Evolutionary conservation across 2,888 invertebrate species (phyloP).

Genomic region (Sussaba pulchella): DNA sequence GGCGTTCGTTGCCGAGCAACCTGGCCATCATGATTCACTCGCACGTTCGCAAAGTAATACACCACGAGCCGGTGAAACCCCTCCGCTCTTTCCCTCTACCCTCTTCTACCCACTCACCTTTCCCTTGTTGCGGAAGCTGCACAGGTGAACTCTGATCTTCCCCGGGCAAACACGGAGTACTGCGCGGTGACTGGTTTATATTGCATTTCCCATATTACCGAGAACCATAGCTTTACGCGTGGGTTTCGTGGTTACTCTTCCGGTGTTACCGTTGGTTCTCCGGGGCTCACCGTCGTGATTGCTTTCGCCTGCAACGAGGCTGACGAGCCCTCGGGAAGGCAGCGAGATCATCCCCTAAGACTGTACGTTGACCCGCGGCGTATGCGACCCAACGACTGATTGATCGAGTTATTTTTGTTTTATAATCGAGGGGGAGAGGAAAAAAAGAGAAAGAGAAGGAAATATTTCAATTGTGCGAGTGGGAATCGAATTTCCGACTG

Average conservation of each 20-base stretch:
- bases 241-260: slow-evolving; percentile 17
- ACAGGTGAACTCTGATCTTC: slow-evolving; percentile 58
- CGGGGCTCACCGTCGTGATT: background rate
- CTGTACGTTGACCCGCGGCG: background rate
- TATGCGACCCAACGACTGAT: background rate
- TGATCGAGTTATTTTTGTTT: slow-evolving; percentile 7
- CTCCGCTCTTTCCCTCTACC: no score
- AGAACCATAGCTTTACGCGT: background rate
- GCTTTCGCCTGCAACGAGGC: slow-evolving; percentile 5
- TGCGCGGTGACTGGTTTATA: slow-evolving; percentile 42
- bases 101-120: no score
- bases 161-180: slow-evolving; percentile 23
- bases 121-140: no score
- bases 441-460: no score
- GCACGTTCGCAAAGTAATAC: background rate
- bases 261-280: background rate
- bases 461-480: no score
- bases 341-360: background rate
- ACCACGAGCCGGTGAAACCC: slow-evolving; percentile 10
- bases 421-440: no score
- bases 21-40: slow-evolving; percentile 50
- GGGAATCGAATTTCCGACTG: no score
- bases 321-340: no score
- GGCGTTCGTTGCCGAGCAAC: slow-evolving; percentile 80
- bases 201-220: slow-evolving; percentile 49